These are phyloP conservation scores for Plebejus anna DNA, from an alignment of 2,888 invertebrate genomes.

Conservation along the genomic window DNA sequence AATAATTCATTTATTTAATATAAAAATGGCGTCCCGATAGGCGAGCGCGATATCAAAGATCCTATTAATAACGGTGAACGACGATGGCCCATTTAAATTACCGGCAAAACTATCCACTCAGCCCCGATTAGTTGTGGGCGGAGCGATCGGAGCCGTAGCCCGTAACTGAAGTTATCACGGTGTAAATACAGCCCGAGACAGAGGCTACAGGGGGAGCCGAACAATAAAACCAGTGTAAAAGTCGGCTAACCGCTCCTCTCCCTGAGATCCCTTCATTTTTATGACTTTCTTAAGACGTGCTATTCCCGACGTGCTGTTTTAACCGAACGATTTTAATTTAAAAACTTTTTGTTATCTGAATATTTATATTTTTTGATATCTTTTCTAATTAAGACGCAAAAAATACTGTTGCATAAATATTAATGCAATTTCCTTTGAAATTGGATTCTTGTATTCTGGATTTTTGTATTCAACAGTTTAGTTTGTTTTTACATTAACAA, in stretches of 20 bases:
- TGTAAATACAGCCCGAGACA: slow-evolving; percentile 71
- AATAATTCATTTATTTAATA: slow-evolving; percentile 36
- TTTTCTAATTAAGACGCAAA: neutral
- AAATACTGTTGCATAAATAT: neutral
- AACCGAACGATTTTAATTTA: slow-evolving; percentile 52
- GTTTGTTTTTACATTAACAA: neutral
- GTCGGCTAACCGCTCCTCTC: slow-evolving; percentile 66
- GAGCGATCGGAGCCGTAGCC: slow-evolving; percentile 50
- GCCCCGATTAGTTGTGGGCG: slow-evolving; percentile 59
- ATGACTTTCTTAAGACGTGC: slow-evolving; percentile 55
- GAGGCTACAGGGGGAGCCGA: slow-evolving; percentile 64
- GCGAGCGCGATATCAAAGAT: slow-evolving; percentile 26
- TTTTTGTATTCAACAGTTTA: neutral
- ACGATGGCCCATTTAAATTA: slow-evolving; percentile 55
- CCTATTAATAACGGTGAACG: slow-evolving; percentile 27
- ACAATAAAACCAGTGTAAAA: slow-evolving; percentile 77
- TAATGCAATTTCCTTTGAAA: neutral
- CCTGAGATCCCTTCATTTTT: slow-evolving; percentile 59
- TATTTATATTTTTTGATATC: slow-evolving; percentile 2
- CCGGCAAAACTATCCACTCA: slow-evolving; percentile 65
- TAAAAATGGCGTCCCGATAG: slow-evolving; percentile 28
- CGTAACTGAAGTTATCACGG: slow-evolving; percentile 63
- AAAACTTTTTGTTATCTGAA: slow-evolving; percentile 45
- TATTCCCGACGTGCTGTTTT: slow-evolving; percentile 51
- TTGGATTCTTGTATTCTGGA: neutral